Evolutionary conservation across 2,113 vertebrate genomes (phyloP).

Genomic region (Setophaga petechia): DNA sequence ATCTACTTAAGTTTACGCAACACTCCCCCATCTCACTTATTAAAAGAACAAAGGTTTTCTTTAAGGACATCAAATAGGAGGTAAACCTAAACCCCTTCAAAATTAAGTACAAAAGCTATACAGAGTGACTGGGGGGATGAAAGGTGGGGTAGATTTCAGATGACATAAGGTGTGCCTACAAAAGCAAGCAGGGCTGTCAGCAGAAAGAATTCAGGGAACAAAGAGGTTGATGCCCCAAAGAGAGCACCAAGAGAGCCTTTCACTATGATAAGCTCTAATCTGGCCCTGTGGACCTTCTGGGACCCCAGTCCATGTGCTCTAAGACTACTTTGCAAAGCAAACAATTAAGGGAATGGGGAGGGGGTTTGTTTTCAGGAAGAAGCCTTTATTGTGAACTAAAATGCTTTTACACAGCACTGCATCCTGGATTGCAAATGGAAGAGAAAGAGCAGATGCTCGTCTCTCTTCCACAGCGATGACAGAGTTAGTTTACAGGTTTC

Average conservation of each 20-base stretch:
- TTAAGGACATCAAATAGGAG: background rate
- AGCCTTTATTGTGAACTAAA: background rate
- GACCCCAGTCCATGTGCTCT: background rate
- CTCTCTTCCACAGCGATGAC: background rate
- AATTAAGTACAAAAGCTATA: background rate
- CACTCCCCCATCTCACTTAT: background rate
- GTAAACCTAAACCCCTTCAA: background rate
- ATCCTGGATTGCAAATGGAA: background rate
- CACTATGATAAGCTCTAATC: background rate
- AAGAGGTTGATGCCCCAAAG: background rate
- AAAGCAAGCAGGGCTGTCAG: background rate
- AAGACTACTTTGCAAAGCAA: background rate
- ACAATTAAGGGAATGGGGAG: background rate
- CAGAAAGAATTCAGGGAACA: background rate
- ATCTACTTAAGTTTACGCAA: background rate
- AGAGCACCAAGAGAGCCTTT: rapidly evolving
- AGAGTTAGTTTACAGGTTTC: background rate
- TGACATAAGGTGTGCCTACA: background rate
- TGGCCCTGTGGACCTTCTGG: background rate
- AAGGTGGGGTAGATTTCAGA: background rate
- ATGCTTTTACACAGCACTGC: background rate
- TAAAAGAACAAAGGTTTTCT: background rate
- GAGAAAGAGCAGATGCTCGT: background rate
- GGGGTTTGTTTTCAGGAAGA: background rate
- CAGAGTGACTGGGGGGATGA: background rate